Conservation (phyloP, 2,113 vertebrate species). For the Rostratula benghalensis region DNA sequence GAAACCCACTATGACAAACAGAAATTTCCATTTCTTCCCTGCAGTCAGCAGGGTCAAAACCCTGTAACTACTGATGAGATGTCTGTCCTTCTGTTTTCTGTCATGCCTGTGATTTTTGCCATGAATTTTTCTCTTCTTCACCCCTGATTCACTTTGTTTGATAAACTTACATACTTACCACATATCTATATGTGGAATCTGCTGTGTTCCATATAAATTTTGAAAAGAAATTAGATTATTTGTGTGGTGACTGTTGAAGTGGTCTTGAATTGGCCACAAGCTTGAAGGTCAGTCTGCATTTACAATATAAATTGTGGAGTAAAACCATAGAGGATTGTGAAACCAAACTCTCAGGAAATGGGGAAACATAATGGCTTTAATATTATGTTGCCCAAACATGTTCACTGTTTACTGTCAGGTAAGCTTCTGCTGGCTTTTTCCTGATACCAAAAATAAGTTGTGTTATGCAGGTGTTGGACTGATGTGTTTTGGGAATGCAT, state of each 20-base stretch:
- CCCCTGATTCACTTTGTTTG: neutral
- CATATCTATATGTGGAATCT: neutral
- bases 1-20: neutral
- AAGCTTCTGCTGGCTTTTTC: conserved; percentile 35
- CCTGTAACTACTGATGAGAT: neutral
- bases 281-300: conserved; percentile 18
- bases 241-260: neutral
- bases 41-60: neutral
- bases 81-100: neutral
- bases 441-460: neutral
- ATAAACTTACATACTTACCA: neutral
- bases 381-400: conserved; percentile 59
- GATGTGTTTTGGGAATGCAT: conserved; percentile 5
- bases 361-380: conserved; percentile 52
- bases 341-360: conserved; percentile 54
- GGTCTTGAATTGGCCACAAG: neutral
- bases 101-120: neutral
- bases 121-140: neutral
- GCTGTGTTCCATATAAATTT: neutral
- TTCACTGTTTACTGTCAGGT: conserved; percentile 26
- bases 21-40: neutral
- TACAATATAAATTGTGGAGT: conserved; percentile 25
- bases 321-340: conserved; percentile 26
- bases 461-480: neutral
- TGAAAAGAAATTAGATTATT: neutral